These are phyloP conservation scores for Thrips palmi DNA, from an alignment of 1,140 invertebrate genomes.

Conservation along the genomic window DNA sequence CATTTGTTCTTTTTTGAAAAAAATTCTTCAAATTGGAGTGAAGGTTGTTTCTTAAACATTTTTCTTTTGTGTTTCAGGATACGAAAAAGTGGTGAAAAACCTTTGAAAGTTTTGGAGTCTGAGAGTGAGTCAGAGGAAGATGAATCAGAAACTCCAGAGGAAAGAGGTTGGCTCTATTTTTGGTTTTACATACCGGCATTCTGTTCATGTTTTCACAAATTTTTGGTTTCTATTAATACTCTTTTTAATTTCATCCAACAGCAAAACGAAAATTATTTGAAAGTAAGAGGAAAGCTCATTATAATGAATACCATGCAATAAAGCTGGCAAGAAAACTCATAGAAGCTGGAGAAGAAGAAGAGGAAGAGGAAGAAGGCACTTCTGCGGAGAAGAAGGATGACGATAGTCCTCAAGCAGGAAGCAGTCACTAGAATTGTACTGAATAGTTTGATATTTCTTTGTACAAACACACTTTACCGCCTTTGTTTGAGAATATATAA, in stretches of 20 bases:
- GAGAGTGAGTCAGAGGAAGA: constrained; percentile 41
- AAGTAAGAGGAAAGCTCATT: constrained; percentile 85
- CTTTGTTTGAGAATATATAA: no score
- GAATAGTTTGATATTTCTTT: no score
- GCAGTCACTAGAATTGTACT: no score
- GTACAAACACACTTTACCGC: no score
- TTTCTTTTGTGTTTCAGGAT: constrained; percentile 17
- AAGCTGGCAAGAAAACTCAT: constrained; percentile 77
- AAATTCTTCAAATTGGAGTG: constrained; percentile 3
- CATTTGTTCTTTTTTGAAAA: neutral
- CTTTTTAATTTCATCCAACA: constrained; percentile 18
- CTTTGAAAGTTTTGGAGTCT: constrained; percentile 35
- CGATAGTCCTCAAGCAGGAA: no score
- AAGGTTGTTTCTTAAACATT: neutral
- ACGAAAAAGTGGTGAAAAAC: constrained; percentile 32
- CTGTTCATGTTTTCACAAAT: neutral
- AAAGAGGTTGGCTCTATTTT: constrained; percentile 27
- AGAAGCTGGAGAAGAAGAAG: constrained; percentile 75
- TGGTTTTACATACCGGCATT: neutral
- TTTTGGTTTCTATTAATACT: constrained; percentile 5
- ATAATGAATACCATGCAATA: constrained; percentile 90
- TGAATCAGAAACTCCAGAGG: constrained; percentile 38
- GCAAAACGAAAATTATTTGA: constrained; percentile 61
- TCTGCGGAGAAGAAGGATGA: no score
- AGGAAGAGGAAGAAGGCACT: constrained; percentile 39